Conservation (phyloP, 2,888 invertebrate species). For the Listrodromus nycthemerus region DNA sequence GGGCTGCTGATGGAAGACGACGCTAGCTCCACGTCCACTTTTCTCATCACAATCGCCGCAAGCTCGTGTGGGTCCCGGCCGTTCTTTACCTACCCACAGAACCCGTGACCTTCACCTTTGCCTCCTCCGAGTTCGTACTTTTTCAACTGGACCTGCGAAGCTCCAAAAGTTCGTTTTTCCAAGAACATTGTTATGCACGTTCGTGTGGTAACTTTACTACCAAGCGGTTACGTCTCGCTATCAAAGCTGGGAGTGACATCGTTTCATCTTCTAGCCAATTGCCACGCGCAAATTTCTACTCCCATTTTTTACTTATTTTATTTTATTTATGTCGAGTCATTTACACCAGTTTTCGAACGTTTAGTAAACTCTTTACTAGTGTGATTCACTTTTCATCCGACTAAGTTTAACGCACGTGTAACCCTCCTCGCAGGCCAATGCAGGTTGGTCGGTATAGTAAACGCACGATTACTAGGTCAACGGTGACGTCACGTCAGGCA, state of each 20-base stretch:
- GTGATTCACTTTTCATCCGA: neutral
- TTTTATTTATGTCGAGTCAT: neutral
- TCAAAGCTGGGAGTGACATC: neutral
- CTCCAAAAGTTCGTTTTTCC: conserved; percentile 4
- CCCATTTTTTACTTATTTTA: neutral
- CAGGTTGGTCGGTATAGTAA: conserved; percentile 44
- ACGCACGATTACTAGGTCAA: conserved; percentile 56
- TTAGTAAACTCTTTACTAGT: neutral
- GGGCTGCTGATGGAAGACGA: conserved; percentile 18
- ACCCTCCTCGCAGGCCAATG: conserved; percentile 7
- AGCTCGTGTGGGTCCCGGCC: conserved; percentile 37
- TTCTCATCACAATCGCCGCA: conserved; percentile 14
- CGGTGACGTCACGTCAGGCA: conserved; percentile 58
- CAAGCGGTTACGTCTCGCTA: neutral
- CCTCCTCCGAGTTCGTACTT: conserved; percentile 37
- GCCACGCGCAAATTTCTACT: neutral
- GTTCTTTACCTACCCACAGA: conserved; percentile 41
- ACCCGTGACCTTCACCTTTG: conserved; percentile 63
- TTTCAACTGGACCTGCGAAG: neutral
- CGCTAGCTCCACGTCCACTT: conserved; percentile 12
- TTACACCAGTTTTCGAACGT: neutral
- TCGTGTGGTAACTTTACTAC: neutral
- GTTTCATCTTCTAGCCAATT: neutral
- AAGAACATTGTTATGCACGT: neutral
- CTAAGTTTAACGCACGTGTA: conserved; percentile 40